Base-by-base conservation (phyloP, 2,113 vertebrate genomes). In the Colistium nudipinnis region DNA sequence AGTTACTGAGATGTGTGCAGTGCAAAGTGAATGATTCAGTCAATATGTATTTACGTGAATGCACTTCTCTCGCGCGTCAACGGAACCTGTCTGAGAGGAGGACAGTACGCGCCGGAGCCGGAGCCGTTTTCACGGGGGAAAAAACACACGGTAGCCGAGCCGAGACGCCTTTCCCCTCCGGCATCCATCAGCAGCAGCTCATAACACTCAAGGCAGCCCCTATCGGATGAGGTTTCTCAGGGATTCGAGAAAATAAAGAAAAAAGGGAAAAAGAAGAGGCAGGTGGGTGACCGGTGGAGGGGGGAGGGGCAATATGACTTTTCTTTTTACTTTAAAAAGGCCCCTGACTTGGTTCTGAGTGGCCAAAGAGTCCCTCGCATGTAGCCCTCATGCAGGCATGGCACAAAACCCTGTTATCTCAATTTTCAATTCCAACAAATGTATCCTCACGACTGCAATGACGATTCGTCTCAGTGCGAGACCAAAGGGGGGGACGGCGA, bases 101-200 rank as follows among this genome's bases (percentile, higher is more conserved):
- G 55, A 67, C 54, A 44, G 39, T 22, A n/a, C 47, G 53, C 80
- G 81, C 74, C 60, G 55, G 49, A 61, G 71, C n/a, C n/a, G n/a
- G n/a, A 74, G 72, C 62, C 66, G 71, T 69, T 86, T 88, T 86
- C 55, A 74, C 39, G 24, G 65, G 61, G 43, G 73, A 53, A 77
- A 75, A 53, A 77, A 75, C 53, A 76, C 25, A 67, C 54, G 38
- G 7, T 51, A 61, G 76, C 39, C 6, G 1, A 25, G 74, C 54
- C 55, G 41, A 72, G 64, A 41, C 16, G 41, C 30, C 70, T 45
- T 54, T 64, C 43, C 70, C 62, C 39, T 71, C n/a, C 51, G 74
- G 65, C 77, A 75, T 68, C 49, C 70, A 27, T 76, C 69, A 69
- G 30, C 63, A 49, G 30, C 20, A 49, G 65, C 52, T 82, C 52